Evolutionary conservation across 2,888 invertebrate species (phyloP), one percentile per base, ranked within the genome.

Genomic region (Micoletzkya japonica): DNA sequence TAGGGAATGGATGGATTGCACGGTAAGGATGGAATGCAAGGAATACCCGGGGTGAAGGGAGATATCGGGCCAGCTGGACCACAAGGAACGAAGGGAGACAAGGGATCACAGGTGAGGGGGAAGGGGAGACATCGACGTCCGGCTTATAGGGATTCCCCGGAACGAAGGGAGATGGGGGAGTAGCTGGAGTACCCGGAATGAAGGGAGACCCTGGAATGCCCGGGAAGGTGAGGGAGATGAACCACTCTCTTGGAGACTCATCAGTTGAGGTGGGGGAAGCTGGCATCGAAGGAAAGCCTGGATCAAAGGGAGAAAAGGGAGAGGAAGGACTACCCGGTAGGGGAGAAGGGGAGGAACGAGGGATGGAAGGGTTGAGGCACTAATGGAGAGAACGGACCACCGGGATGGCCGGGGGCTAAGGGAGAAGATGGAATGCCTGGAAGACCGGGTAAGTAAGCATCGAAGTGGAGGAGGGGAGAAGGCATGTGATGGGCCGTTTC

Each of bases 361-460:
- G 3, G 10, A 28, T 14, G 32, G 20, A 56, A 2, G 28, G 17
- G 14, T 64, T 10, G 3, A 64, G 64, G 64, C 59, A 72, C 70
- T 6, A 79, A 79, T 70, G 78, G 79, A 17, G 63, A 74, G 44
- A 73, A 77, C 0, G 80, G 80, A 63, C 75, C 78, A 14, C 80
- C 79, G 24, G 80, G 80, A 61, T 80, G 80, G 80, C 80, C 80
- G 0, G 80, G 80, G 61, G 72, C 63, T 24, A 80, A 81, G 61
- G 81, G 81, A 67, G 80, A 81, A 60, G 79, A 80, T 59, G 81
- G 81, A 17, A 70, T 79, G 39, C 76, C 76, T 26, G 81, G 81
- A 39, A 63, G 79, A 52, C 81, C 81, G 20, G 77, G 76, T 36
- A 28, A 54, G 56, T 32, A n/a, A n/a, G n/a, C n/a, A n/a, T n/a